Base-by-base conservation (phyloP, 2,888 invertebrate species). In the Zonitis immaculata region DNA sequence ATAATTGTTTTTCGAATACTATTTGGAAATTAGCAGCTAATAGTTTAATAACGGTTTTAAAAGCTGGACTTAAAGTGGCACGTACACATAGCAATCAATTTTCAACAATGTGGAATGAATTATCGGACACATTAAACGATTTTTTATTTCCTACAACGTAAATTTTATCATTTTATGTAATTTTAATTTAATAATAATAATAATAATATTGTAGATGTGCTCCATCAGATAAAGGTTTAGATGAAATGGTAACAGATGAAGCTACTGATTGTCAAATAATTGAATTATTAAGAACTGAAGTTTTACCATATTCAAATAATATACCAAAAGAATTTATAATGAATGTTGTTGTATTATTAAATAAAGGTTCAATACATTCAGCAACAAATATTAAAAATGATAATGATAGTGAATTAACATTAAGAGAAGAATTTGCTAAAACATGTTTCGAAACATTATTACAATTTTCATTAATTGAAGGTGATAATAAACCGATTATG, bases 361-460 rank as follows among this genome's bases (percentile, higher is more conserved):
- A 94, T 74, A 86, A 88, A 68, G 94, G 93, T 12, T 91, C 92
- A 27, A 89, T 92, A 66, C 88, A 89, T 77, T 88, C 89, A 12
- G 87, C 87, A 0, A 82, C 83, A 8, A 82, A 82, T 55, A 77
- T 81, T 18, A 82, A 80, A 74, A 80, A 81, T 82, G 89, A 88
- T 68, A 87, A 86, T 61, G 92, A 91, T 69, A 84, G 87, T 54
- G 90, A 90, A 68, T 77, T 87, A 57, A 88, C 91, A 56, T 80
- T 95, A 60, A 78, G 96, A 14, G 96, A 97, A 77, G 95, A 96
- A 72, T 96, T 97, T 77, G 96, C 97, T 42, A 90, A 95, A 71
- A 90, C 91, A 0, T 97, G 97, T 72, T 97, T 97, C 71, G 96
- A 97, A 76, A 96, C 96, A 0, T 78, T 97, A 20, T 79, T 97